Conservation (phyloP, 2,888 invertebrate species). For the Tetragonisca angustula region DNA sequence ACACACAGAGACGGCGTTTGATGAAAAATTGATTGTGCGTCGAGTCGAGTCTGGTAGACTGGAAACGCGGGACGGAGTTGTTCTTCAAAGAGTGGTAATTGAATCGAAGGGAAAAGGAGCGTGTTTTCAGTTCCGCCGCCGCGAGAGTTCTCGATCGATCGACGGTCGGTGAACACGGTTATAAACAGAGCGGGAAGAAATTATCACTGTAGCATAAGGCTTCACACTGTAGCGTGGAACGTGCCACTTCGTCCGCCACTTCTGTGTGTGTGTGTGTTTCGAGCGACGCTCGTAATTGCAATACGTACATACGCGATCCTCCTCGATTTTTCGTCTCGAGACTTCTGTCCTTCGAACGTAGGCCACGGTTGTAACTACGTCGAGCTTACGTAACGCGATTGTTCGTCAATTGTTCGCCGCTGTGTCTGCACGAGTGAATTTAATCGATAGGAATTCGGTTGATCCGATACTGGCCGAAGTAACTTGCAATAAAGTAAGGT, state of each 20-base stretch:
- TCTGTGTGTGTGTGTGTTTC: slow-evolving; percentile 33
- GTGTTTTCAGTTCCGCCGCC: slow-evolving; percentile 44
- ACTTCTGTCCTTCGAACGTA: background rate
- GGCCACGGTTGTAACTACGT: too few relatives aligned
- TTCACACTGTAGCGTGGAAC: slow-evolving; percentile 24
- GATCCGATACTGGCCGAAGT: background rate
- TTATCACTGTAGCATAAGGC: slow-evolving; percentile 56
- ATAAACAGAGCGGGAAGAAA: slow-evolving; percentile 63
- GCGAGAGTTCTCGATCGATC: slow-evolving; percentile 51
- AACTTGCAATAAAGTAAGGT: background rate
- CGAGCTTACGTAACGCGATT: too few relatives aligned
- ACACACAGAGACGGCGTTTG: background rate
- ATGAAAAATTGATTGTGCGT: background rate
- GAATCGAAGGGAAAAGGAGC: background rate
- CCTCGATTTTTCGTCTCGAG: slow-evolving; percentile 32
- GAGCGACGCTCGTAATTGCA: slow-evolving; percentile 44
- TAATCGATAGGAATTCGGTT: background rate
- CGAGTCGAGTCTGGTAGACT: background rate
- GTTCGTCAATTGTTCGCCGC: too few relatives aligned
- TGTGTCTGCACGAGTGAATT: background rate
- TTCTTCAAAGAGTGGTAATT: background rate
- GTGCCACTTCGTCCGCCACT: slow-evolving; percentile 3
- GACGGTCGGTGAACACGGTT: slow-evolving; percentile 38
- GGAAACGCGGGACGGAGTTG: background rate
- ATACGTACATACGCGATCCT: background rate